Base-by-base conservation (phyloP, 2,888 invertebrate species). In the Pheosia gnoma region DNA sequence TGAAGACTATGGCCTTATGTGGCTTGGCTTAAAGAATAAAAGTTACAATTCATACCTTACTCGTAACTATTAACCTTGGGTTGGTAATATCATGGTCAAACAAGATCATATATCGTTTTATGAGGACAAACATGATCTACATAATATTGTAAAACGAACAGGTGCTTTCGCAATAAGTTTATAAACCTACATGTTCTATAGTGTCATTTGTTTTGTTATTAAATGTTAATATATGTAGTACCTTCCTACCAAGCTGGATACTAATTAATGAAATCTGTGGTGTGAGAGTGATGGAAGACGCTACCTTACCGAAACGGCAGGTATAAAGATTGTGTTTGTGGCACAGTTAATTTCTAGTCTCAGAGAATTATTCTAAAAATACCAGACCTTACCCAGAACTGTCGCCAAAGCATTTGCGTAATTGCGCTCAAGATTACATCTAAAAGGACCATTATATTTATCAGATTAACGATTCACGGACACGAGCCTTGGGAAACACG, bases 1-100 rank as follows among this genome's bases (percentile, higher is more conserved):
- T 53, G 55, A 47, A 62, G 39, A 37, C 57, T 61, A 54, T 66
- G 62, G 56, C 53, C 53, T 67, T 55, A 56, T 41, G 10, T 47
- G 25, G 25, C 0, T 25, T 25, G 25, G 25, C 25, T 25, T 25
- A 25, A 36, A 53, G 9, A 54, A 13, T 39, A 55, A 39, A 55
- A 55, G 13, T 38, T 39, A 55, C 10, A n/a, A 13, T 13, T 55
- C 39, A 13, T 39, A n/a, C 11, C 47, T 47, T 51, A 55, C 11
- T 55, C 11, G n/a, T 39, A 9, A 37, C 36, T 39, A 38, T 38
- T 39, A 39, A 55, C 55, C 55, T 39, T 55, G 55, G 39, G n/a
- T 55, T 55, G 39, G 39, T 39, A 55, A 39, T 13, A 55, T 39
- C 39, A 13, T 55, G 38, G 55, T 13, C 13, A 13, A 55, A 55